A percentile compares a stretch with the other conserved stretches of the same genome.
These are phyloP conservation scores for Apis mellifera DNA, from an alignment of 1,140 invertebrate genomes.

Conservation along the genomic window DNA sequence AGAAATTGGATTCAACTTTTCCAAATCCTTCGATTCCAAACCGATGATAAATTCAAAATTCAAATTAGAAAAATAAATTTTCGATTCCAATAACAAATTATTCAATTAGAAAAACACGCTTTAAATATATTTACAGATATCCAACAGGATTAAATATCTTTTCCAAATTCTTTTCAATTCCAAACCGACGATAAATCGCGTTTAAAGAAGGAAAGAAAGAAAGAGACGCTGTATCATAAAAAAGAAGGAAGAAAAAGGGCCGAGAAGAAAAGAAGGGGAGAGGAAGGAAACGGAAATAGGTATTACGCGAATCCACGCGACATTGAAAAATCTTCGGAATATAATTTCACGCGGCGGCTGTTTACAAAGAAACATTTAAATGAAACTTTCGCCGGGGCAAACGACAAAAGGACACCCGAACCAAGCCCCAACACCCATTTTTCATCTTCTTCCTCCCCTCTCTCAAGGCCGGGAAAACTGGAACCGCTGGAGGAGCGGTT, in stretches of 20 bases:
- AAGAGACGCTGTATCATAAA: not conserved
- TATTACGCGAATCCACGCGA: not conserved
- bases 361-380: conserved; percentile 36
- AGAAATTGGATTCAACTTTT: no score
- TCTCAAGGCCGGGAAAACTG: conserved; percentile 22
- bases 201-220: not conserved
- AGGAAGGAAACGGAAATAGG: not conserved
- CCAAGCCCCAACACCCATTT: conserved; percentile 36
- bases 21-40: no score
- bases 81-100: no score
- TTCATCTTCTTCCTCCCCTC: conserved; percentile 19
- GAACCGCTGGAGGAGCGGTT: conserved; percentile 45
- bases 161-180: no score
- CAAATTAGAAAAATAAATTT: no score
- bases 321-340: conserved; percentile 21
- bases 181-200: not conserved
- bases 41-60: no score
- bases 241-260: not conserved
- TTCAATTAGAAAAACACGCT: no score
- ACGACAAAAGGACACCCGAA: not conserved
- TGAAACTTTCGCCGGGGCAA: not conserved
- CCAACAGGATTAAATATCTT: no score
- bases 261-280: not conserved
- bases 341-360: conserved; percentile 7
- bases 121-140: no score